Evolutionary conservation across 2,888 invertebrate genomes (phyloP).

Genomic region (Phasia obesa): DNA sequence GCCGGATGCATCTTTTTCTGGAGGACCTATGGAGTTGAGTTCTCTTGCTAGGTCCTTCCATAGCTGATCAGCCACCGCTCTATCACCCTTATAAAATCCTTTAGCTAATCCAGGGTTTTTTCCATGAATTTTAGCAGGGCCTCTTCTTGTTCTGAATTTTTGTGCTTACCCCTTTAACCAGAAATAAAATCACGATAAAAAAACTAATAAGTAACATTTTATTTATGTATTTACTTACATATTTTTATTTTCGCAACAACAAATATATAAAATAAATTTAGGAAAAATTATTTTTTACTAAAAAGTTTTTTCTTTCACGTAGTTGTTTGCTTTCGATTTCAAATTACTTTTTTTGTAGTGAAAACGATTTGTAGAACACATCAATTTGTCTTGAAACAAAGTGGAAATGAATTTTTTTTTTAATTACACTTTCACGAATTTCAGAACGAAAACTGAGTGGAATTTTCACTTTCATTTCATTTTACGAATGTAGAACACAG

Average conservation of each 20-base stretch:
- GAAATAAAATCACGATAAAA: neutral
- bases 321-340: constrained; percentile 5
- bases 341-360: neutral
- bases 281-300: neutral
- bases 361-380: neutral
- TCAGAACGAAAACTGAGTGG: too few relatives aligned
- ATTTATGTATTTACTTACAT: constrained; percentile 13
- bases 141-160: constrained; percentile 11
- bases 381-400: neutral
- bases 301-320: constrained; percentile 4
- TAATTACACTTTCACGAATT: too few relatives aligned
- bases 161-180: constrained; percentile 6
- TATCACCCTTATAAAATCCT: constrained; percentile 11
- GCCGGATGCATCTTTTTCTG: neutral
- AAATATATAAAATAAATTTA: constrained; percentile 5
- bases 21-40: constrained; percentile 4
- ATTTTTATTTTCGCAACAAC: neutral
- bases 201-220: neutral
- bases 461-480: neutral
- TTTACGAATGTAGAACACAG: neutral
- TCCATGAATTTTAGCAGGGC: neutral
- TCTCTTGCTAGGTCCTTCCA: constrained; percentile 14
- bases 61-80: neutral
- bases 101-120: constrained; percentile 17
- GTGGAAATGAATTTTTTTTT: neutral